Evolutionary conservation across 1,140 invertebrate species (phyloP).

Genomic region (Bombus picipes): DNA sequence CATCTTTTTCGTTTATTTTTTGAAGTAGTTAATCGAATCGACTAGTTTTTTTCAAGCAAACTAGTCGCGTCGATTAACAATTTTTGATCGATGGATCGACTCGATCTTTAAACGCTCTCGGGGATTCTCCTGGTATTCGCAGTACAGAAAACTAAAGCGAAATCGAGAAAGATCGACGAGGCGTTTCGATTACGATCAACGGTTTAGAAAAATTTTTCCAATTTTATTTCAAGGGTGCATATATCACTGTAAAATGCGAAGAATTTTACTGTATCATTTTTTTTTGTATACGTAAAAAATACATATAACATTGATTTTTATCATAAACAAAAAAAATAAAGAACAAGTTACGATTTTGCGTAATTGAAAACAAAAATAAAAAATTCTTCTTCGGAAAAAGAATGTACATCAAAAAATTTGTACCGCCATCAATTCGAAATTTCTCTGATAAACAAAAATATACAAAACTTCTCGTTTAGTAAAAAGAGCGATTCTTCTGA

Average conservation of each 20-base stretch:
- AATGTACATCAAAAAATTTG: background rate
- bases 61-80: constrained; percentile 10
- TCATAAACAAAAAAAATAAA: background rate
- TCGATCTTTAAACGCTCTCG: background rate
- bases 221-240: background rate
- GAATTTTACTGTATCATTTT: background rate
- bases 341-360: background rate
- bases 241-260: constrained; percentile 24
- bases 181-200: background rate
- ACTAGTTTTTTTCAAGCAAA: background rate
- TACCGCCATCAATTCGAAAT: background rate
- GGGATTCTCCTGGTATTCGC: background rate
- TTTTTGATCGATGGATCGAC: constrained; percentile 2
- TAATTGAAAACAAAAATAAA: background rate
- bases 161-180: background rate
- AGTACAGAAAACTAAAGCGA: background rate
- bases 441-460: constrained; percentile 4
- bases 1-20: background rate
- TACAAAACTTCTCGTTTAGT: background rate
- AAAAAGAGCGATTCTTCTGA: background rate
- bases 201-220: background rate
- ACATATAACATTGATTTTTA: too few species aligned
- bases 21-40: background rate
- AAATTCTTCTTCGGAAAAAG: background rate
- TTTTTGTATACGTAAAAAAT: background rate